Conservation (phyloP, 2,888 invertebrate genomes). For the Cephus pygmeus region DNA sequence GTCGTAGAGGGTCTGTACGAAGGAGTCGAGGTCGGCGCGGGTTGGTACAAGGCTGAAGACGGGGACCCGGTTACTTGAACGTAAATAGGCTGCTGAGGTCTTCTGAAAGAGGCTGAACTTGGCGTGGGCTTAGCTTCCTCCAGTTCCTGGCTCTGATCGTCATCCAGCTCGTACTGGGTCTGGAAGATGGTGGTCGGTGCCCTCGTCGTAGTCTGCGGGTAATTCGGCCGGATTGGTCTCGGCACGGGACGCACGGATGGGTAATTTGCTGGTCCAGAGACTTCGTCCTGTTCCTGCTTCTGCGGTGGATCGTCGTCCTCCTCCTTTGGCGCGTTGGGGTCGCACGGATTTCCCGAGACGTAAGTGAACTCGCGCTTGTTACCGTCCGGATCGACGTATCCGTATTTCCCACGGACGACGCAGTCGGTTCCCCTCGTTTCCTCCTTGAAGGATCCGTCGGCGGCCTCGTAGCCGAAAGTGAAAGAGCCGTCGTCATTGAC, state of each 20-base stretch:
- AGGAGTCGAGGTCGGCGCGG: constrained; percentile 66
- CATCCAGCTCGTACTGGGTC: constrained; percentile 71
- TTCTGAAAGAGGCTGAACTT: constrained; percentile 58
- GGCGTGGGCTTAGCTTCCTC: constrained; percentile 71
- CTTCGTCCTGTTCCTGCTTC: constrained; percentile 67
- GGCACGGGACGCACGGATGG: constrained; percentile 69
- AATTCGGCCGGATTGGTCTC: constrained; percentile 65
- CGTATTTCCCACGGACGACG: constrained; percentile 88
- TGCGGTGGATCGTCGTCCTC: constrained; percentile 71
- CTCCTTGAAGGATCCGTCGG: constrained; percentile 88
- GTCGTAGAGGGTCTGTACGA: constrained; percentile 57
- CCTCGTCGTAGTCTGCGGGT: constrained; percentile 65
- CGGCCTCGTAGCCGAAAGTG: constrained; percentile 87
- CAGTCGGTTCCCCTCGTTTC: constrained; percentile 88
- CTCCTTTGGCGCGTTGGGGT: constrained; percentile 82
- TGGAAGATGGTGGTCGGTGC: constrained; percentile 79
- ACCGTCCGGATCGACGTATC: constrained; percentile 88
- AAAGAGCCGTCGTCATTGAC: constrained; percentile 86
- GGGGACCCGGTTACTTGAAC: constrained; percentile 49
- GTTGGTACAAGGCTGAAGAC: constrained; percentile 59
- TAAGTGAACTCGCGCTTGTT: constrained; percentile 88
- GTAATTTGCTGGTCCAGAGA: constrained; percentile 72
- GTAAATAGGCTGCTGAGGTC: constrained; percentile 59
- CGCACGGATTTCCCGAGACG: constrained; percentile 87
- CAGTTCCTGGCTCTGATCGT: constrained; percentile 71